Evolutionary conservation across 2,888 invertebrate genomes (phyloP), one percentile per base, ranked within the genome.

Genomic region (Dolichomitus sp.): DNA sequence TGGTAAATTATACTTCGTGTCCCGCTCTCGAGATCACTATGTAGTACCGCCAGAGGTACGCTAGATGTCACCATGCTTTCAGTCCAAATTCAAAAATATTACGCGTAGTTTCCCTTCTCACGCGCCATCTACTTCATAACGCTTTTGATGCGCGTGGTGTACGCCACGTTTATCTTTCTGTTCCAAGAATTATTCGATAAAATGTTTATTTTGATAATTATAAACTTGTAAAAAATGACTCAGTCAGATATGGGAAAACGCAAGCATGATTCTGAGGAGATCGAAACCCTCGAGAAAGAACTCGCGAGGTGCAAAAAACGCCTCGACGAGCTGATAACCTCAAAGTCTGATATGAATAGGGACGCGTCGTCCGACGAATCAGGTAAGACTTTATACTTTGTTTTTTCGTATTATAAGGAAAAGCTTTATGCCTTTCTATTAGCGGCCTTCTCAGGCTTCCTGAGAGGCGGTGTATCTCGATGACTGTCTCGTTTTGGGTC

Each of bases 51-150:
- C 23, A 23, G 23, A 23, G 23, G 23, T 23, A 23, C 23, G 23
- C 23, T 40, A 40, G 40, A 12, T 9, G 11, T 33, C 50, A n/a
- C 50, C n/a, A 40, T 9, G 37, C 9, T 40, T 40, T 40, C 12
- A 40, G 12, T 7, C 40, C 12, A 9, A 40, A 9, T 12, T 40
- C 9, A 11, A 9, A 40, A 12, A 11, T 33, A 0, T 33, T 6
- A 33, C 0, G 33, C 33, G 4, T 33, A 23, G 33, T 48, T 17
- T 48, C 27, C 70, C 76, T 66, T 48, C 75, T 81, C 82, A 17
- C 23, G 69, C 79, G 84, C 83, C 81, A 50, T 23, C 37, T 48
- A 14, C 14, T 68, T 27, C 33, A 45, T 75, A 68, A 57, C 37
- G 70, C 11, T 70, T 50, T 50, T 50, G 50, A 19, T 50, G 50